phyloP scores from a whole-genome alignment of 2,797 vertebrate species.

The Manis pentadactyla region DNA sequence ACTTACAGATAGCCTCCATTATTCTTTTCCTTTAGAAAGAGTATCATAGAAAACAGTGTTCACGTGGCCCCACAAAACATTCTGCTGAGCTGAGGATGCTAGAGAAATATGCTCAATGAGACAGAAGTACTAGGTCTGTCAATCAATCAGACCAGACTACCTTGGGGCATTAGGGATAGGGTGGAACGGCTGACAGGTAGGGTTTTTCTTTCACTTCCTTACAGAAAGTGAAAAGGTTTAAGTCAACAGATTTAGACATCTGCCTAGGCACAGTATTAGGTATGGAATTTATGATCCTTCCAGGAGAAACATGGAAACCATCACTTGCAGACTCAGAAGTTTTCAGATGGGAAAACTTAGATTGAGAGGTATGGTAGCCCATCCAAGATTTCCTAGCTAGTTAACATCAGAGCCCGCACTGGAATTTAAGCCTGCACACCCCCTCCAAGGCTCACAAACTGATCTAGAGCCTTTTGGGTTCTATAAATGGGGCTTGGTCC shows the following conservation, averaged over 20 bases:
- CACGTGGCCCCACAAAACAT: background rate
- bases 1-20: background rate
- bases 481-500: background rate
- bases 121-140: background rate
- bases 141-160: background rate
- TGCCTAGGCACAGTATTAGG: background rate
- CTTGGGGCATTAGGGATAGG: background rate
- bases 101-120: background rate
- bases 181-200: background rate
- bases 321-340: background rate
- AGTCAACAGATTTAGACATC: background rate
- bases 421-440: background rate
- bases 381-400: background rate
- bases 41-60: background rate
- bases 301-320: background rate
- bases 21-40: background rate
- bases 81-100: background rate
- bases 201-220: background rate
- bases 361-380: background rate
- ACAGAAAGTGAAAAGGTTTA: background rate
- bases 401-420: background rate
- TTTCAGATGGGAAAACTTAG: background rate
- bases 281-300: conserved; percentile 5
- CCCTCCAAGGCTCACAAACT: background rate
- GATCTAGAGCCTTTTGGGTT: background rate